Evolutionary conservation across 2,113 vertebrate species (phyloP).

Genomic region (Strix aluco): DNA sequence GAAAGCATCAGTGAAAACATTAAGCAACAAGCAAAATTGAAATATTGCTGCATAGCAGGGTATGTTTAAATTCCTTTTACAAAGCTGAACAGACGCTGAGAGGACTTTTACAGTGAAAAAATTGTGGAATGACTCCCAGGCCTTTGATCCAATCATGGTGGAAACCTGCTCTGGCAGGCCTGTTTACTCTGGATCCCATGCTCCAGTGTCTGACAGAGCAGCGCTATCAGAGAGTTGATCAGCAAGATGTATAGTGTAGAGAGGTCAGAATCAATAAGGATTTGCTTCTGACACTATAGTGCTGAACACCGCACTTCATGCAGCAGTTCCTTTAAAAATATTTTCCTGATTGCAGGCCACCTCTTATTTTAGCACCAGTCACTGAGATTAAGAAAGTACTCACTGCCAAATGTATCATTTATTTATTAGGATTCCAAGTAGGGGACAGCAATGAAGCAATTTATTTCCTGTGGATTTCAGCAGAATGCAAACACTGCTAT

Average conservation of each 20-base stretch:
- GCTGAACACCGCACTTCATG: neutral
- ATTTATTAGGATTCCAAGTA: constrained; percentile 8
- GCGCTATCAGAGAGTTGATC: neutral
- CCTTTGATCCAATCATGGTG: neutral
- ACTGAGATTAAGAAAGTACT: neutral
- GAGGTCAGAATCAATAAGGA: constrained; percentile 33
- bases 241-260: neutral
- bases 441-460: neutral
- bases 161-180: constrained; percentile 7
- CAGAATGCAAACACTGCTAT: neutral
- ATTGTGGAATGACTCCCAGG: neutral
- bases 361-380: constrained; percentile 16
- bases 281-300: neutral
- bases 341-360: neutral
- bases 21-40: neutral
- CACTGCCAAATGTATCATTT: neutral
- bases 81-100: neutral
- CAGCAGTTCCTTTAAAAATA: constrained; percentile 4
- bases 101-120: neutral
- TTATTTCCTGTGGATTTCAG: neutral
- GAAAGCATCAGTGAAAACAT: neutral
- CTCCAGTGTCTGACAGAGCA: neutral
- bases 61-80: neutral
- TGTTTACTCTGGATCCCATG: neutral
- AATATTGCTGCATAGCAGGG: neutral